Evolutionary conservation across 2,888 invertebrate genomes (phyloP).

Genomic region (Gryllus longicercus): DNA sequence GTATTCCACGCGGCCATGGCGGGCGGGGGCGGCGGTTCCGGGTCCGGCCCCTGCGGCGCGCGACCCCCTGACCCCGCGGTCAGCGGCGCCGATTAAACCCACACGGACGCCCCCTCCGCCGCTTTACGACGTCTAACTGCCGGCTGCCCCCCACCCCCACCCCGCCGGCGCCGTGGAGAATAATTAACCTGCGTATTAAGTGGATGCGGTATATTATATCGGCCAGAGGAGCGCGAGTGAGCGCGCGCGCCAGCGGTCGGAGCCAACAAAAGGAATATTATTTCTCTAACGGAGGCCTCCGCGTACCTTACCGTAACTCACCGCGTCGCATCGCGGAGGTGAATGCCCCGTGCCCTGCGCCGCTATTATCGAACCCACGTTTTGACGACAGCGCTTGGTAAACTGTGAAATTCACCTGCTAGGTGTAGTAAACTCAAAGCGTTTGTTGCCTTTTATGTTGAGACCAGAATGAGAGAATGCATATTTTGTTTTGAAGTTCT

Average conservation of each 20-base stretch:
- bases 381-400: no score
- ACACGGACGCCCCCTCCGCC: neutral
- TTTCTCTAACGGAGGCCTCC: neutral
- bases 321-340: neutral
- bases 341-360: neutral
- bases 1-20: no score
- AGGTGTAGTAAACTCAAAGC: no score
- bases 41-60: neutral
- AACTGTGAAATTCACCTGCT: no score
- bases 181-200: neutral
- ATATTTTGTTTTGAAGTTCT: no score
- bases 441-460: no score
- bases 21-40: neutral
- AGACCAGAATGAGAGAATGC: no score
- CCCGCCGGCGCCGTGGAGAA: neutral
- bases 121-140: neutral
- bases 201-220: constrained; percentile 6
- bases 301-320: neutral
- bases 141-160: neutral
- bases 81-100: constrained; percentile 1
- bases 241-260: neutral
- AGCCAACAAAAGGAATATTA: neutral
- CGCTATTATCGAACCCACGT: no score
- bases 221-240: neutral
- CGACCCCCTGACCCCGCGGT: neutral